Conservation (phyloP, 2,113 vertebrate genomes). For the Lamprologus callipterus region DNA sequence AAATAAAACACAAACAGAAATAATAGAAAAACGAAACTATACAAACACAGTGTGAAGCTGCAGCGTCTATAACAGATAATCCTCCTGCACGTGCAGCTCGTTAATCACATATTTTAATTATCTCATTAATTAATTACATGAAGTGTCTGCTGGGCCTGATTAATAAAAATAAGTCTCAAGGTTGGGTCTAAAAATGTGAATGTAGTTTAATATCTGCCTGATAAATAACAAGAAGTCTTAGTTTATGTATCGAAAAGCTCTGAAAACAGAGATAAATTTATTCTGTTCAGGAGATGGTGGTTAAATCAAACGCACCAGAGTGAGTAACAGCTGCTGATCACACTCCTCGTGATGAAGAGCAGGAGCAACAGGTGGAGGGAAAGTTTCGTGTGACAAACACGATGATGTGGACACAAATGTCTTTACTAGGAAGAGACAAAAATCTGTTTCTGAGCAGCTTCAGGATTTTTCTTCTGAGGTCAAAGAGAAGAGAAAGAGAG, state of each 20-base stretch:
- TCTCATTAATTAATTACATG: background rate
- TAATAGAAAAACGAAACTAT: rapidly evolving
- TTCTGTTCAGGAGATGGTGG: background rate
- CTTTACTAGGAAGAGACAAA: background rate
- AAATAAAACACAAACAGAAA: background rate
- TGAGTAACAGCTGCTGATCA: background rate
- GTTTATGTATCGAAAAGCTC: rapidly evolving
- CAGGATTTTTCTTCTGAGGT: background rate
- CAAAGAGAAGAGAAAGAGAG: background rate
- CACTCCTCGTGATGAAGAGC: background rate
- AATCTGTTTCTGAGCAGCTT: background rate
- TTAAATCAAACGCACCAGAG: background rate
- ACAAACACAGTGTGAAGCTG: background rate
- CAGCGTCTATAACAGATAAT: background rate
- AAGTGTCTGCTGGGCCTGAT: rapidly evolving
- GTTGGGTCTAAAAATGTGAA: background rate
- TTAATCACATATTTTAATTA: background rate
- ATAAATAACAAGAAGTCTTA: background rate
- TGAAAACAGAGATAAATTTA: background rate
- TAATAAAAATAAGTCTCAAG: background rate
- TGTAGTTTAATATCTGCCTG: background rate
- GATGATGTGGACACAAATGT: background rate
- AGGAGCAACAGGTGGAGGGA: background rate
- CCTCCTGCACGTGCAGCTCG: background rate
- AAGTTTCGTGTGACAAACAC: background rate